Percentiles rank a stretch among this genome's conserved stretches.
phyloP scores from a whole-genome alignment of 2,113 vertebrate species.

The Chloropsis hardwickii region DNA sequence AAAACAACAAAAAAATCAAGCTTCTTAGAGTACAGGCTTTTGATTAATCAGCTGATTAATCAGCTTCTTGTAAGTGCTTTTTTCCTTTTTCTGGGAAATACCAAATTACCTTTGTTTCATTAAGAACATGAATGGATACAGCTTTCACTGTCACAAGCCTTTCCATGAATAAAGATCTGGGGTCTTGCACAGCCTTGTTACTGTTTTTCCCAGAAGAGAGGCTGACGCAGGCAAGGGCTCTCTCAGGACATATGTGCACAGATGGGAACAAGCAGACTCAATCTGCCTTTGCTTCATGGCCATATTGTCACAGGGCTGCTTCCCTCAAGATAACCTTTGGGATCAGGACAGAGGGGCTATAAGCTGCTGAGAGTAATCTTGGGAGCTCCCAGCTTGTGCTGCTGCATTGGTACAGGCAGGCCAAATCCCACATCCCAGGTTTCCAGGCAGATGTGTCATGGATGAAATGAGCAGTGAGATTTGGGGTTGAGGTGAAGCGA shows the following conservation, averaged over 20 bases:
- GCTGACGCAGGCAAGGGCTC: not conserved
- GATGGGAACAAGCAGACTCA: not conserved
- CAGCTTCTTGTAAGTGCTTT: not conserved
- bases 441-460: not conserved
- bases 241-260: not conserved
- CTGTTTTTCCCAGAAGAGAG: not conserved
- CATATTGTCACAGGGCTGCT: not conserved
- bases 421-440: not conserved
- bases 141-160: not conserved
- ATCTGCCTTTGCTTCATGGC: not conserved
- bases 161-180: not conserved
- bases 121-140: not conserved
- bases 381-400: not conserved
- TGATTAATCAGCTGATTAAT: not conserved
- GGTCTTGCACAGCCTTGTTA: not conserved
- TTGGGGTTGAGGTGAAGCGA: rapidly evolving
- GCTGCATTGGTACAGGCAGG: not conserved
- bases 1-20: not conserved
- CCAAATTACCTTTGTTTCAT: not conserved
- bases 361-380: not conserved
- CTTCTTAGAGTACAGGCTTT: not conserved
- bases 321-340: not conserved
- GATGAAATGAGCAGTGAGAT: not conserved
- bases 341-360: not conserved
- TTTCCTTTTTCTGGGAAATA: not conserved